Evolutionary conservation across 2,797 vertebrate genomes (phyloP).

Genomic region (Antrozous pallidus): DNA sequence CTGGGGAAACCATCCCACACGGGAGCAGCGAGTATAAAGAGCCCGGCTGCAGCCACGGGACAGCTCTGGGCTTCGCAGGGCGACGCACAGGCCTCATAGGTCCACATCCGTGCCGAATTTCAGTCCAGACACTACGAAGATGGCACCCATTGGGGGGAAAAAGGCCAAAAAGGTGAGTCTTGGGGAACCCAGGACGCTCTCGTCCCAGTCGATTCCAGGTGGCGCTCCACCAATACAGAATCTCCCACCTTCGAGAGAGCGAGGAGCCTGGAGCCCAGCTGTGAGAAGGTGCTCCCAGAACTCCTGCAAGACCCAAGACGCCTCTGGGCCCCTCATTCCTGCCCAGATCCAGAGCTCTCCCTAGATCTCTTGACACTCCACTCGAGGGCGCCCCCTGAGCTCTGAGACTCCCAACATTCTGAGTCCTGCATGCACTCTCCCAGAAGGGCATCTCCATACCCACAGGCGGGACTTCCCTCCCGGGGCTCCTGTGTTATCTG

Average conservation of each 20-base stretch:
- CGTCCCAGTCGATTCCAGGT: too few relatives aligned
- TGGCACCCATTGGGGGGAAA: constrained; percentile 56
- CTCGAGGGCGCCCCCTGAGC: not conserved
- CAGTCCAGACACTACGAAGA: not conserved
- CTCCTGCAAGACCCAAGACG: not conserved
- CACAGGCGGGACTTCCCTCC: not conserved
- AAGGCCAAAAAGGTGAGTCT: constrained; percentile 69
- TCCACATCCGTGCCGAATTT: not conserved
- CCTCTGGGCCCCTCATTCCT: not conserved
- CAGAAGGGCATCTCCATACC: not conserved
- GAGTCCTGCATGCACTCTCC: not conserved
- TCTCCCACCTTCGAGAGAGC: not conserved
- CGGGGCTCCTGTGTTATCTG: fast-evolving
- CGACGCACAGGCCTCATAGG: not conserved
- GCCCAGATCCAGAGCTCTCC: not conserved
- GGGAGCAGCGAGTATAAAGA: constrained; percentile 43
- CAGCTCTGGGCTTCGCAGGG: not conserved
- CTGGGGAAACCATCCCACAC: not conserved
- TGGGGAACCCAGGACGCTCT: not conserved
- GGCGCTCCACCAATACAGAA: not conserved
- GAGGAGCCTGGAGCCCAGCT: not conserved
- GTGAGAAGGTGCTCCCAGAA: not conserved
- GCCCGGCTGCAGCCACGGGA: fast-evolving
- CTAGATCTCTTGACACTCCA: not conserved
- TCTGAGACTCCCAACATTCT: not conserved